Conservation (phyloP, 2,888 invertebrate species). For the Agonopterix heracliana region DNA sequence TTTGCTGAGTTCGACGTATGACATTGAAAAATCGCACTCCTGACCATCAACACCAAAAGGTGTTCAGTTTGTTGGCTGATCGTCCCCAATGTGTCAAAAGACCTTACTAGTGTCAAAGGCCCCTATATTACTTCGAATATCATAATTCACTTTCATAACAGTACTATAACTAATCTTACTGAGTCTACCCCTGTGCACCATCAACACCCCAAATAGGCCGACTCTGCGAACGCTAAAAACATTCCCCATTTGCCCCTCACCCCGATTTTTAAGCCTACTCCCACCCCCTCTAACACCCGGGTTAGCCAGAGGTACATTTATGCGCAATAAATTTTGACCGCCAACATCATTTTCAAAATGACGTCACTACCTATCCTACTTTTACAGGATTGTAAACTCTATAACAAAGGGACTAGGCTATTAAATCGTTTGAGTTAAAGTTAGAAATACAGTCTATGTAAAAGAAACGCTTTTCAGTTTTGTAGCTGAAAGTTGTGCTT, state of each 20-base stretch:
- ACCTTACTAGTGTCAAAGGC: too few species aligned
- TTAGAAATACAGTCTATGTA: slow-evolving; percentile 49
- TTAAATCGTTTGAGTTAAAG: slow-evolving; percentile 15
- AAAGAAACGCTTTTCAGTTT: slow-evolving; percentile 63
- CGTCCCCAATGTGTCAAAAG: too few species aligned
- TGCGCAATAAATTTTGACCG: slow-evolving; percentile 76
- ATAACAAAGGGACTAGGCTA: slow-evolving; percentile 11
- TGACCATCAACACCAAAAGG: too few species aligned
- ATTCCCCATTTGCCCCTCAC: slow-evolving; percentile 64
- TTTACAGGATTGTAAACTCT: too few species aligned
- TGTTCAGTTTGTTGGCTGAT: too few species aligned
- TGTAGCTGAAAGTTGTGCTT: slow-evolving; percentile 44
- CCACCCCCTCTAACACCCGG: slow-evolving; percentile 69
- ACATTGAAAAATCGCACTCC: too few species aligned
- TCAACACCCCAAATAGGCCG: slow-evolving; percentile 75
- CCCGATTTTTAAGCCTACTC: slow-evolving; percentile 74
- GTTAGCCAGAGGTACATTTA: slow-evolving; percentile 76
- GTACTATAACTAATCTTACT: background rate
- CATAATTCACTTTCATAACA: too few species aligned
- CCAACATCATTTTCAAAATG: slow-evolving; percentile 53
- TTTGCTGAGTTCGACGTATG: too few species aligned
- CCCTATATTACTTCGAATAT: too few species aligned
- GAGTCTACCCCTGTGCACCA: slow-evolving; percentile 50
- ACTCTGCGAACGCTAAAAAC: slow-evolving; percentile 73
- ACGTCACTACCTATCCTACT: slow-evolving; percentile 33